These are phyloP conservation scores for Spondyliosoma cantharus DNA, from an alignment of 2,797 vertebrate genomes.

Conservation along the genomic window DNA sequence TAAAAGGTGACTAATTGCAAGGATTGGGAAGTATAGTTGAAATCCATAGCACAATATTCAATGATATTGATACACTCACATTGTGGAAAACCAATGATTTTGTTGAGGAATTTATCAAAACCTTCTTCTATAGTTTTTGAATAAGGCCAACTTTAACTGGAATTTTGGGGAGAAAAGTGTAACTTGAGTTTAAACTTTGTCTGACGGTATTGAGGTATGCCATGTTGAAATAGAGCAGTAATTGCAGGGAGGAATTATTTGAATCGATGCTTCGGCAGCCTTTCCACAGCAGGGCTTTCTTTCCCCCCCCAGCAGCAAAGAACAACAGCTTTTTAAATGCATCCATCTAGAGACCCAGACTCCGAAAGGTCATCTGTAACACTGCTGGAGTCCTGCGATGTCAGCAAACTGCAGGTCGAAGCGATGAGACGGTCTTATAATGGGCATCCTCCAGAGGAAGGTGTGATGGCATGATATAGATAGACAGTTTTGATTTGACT, in stretches of 20 bases:
- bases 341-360: constrained; percentile 39
- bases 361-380: constrained; percentile 50
- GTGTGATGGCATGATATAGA: constrained; percentile 9
- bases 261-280: constrained; percentile 32
- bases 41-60: too few species aligned
- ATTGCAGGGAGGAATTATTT: constrained; percentile 45
- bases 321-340: constrained; percentile 60
- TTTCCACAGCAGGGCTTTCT: constrained; percentile 41
- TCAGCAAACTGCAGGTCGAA: constrained; percentile 38
- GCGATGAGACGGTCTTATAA: constrained; percentile 15
- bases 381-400: constrained; percentile 30
- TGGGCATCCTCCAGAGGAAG: not conserved
- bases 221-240: constrained; percentile 43
- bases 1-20: not conserved
- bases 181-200: constrained; percentile 20
- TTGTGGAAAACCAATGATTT: too few species aligned
- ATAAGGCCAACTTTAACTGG: too few species aligned
- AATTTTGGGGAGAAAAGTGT: constrained; percentile 8
- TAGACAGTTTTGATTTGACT: constrained; percentile 1
- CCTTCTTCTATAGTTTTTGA: too few species aligned
- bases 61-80: too few species aligned
- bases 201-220: constrained; percentile 27
- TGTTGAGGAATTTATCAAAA: too few species aligned
- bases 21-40: not conserved
- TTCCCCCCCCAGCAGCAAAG: constrained; percentile 44